Conservation (phyloP, 2,113 vertebrate species). For the Oreochromis aureus region DNA sequence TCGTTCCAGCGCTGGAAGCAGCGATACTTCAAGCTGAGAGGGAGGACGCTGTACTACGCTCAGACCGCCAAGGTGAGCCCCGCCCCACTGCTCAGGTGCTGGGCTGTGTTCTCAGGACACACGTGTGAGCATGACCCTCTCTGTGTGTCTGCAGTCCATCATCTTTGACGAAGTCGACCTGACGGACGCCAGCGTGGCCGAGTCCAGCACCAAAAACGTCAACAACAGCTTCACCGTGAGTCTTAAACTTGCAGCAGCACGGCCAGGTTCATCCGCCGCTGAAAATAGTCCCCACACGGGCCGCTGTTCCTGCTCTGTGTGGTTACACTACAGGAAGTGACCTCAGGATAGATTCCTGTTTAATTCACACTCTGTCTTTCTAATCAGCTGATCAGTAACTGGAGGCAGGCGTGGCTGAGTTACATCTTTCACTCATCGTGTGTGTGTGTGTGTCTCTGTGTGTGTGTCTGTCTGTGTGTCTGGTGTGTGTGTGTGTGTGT, state of each 20-base stretch:
- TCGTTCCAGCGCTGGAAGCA: slow-evolving; percentile 97
- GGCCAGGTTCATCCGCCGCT: not conserved
- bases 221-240: slow-evolving; percentile 99
- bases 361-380: not conserved
- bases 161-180: slow-evolving; percentile 98
- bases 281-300: not conserved
- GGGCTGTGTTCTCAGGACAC: not conserved
- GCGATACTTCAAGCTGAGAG: slow-evolving; percentile 93
- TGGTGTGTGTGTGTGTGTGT: too few species aligned
- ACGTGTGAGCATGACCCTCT: not conserved
- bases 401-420: not conserved
- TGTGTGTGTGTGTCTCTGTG: fast-evolving
- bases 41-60: slow-evolving; percentile 93
- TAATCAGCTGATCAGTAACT: not conserved
- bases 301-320: not conserved
- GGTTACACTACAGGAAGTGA: not conserved
- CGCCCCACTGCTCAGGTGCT: not conserved
- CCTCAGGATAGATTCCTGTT: too few species aligned
- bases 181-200: slow-evolving; percentile 94
- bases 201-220: slow-evolving; percentile 97
- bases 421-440: not conserved
- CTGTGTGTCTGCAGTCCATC: slow-evolving; percentile 80
- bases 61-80: slow-evolving; percentile 86
- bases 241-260: not conserved
- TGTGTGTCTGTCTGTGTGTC: too few species aligned